Base-by-base conservation (phyloP, 2,113 vertebrate genomes). In the Laterallus jamaicensis region DNA sequence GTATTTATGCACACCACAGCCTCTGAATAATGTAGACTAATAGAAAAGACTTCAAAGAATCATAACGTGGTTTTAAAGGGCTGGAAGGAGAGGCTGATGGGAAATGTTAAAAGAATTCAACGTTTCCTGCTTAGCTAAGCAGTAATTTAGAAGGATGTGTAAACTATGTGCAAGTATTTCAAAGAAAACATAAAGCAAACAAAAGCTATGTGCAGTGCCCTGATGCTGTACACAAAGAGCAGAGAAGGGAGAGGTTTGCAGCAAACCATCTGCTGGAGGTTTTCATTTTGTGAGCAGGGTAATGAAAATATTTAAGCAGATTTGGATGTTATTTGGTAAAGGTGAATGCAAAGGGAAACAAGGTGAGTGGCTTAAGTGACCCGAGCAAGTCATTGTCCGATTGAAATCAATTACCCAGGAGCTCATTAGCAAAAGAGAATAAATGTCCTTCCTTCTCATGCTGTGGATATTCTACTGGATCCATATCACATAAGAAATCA, bases 11-110 rank as follows among this genome's bases (percentile, higher is more conserved):
- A 96, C 96, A 94, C 94, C 95, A 90, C 95, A 95, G 92, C 86
- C 79, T 90, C 93, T 97, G 93, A 96, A 96, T 96, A 95, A 96
- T 95, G 82, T 86, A 40, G 82, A 93, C 86, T 88, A 88, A 83
- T 78, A 92, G 90, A 86, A 90, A 80, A 95, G 95, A 97, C 95
- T 94, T 96, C 95, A 97, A 96, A 96, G 95, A 93, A 86, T n/a
- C 85, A 54, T 62, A 95, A 71, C 90, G 68, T 52, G 29, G 42
- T 75, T 96, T 90, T 56, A 83, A 94, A 96, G 35, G 86, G 64
- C 92, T 96, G 88, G 76, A 68, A 94, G 88, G 85, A 81, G 92
- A 90, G 95, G 85, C 69, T 10, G 76, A 81, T 12, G 90, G 96
- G 95, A 93, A 68, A 93, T 93, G 92, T 83, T 94, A 47, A 32